These are phyloP conservation scores for Malurus splendens DNA, from an alignment of 2,797 vertebrate genomes.

Conservation along the genomic window DNA sequence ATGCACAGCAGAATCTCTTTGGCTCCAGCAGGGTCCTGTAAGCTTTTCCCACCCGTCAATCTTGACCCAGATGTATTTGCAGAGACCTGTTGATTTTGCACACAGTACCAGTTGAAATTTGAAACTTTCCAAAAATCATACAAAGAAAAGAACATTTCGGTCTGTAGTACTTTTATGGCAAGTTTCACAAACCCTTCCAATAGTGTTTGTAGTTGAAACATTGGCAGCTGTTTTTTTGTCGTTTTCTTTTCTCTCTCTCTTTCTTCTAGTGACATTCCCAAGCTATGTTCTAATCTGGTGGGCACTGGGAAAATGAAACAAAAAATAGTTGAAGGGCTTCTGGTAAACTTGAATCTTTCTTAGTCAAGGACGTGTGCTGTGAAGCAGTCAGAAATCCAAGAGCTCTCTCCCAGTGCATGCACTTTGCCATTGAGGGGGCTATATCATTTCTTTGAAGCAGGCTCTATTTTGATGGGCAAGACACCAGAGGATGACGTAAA, in stretches of 20 bases:
- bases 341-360: constrained; percentile 27
- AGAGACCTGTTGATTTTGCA: constrained; percentile 2
- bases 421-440: constrained; percentile 52
- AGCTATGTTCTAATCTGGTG: constrained; percentile 48
- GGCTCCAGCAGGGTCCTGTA: not conserved
- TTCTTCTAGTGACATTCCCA: constrained; percentile 42
- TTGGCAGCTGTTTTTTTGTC: not conserved
- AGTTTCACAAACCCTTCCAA: constrained; percentile 12
- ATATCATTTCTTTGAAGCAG: constrained; percentile 67
- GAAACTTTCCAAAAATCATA: constrained; percentile 28
- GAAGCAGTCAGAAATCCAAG: constrained; percentile 45
- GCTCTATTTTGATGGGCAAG: constrained; percentile 67
- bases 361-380: constrained; percentile 36
- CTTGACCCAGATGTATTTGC: not conserved
- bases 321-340: constrained; percentile 20
- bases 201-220: not conserved
- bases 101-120: not conserved
- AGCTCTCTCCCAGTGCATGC: constrained; percentile 46
- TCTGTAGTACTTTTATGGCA: constrained; percentile 43
- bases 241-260: constrained; percentile 33
- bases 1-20: not conserved
- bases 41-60: not conserved
- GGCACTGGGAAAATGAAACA: not conserved
- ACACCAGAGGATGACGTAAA: constrained; percentile 67
- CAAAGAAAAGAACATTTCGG: constrained; percentile 21